These are phyloP conservation scores for Campylomormyrus tamandua DNA, from an alignment of 2,113 vertebrate species.

Conservation along the genomic window DNA sequence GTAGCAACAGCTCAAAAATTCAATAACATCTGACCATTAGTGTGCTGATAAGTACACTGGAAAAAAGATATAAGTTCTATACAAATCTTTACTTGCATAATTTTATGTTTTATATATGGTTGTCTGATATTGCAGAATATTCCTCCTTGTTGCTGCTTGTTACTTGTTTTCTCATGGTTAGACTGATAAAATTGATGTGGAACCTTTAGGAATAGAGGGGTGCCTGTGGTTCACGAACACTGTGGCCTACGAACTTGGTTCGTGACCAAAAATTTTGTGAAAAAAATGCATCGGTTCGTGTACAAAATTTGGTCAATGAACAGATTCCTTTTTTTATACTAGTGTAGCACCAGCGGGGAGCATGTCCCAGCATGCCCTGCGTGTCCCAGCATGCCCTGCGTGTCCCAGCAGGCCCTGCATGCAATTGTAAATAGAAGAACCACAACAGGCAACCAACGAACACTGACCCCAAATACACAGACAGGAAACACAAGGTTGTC, in stretches of 20 bases:
- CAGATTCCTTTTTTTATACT: background rate
- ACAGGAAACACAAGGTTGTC: too few species aligned
- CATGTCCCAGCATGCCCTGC: too few species aligned
- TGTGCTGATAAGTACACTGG: background rate
- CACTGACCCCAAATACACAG: too few species aligned
- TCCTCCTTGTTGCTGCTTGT: background rate
- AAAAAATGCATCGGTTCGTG: too few species aligned
- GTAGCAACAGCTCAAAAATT: background rate
- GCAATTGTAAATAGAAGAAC: too few species aligned
- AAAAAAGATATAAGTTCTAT: background rate
- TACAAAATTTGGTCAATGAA: too few species aligned
- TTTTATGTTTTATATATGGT: background rate
- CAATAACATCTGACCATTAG: background rate
- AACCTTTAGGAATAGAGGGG: background rate
- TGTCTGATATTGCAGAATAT: slow-evolving; percentile 47
- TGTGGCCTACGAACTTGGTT: too few species aligned
- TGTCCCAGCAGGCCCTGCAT: too few species aligned
- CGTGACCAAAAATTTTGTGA: too few species aligned
- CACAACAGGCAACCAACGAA: too few species aligned
- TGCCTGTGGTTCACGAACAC: too few species aligned
- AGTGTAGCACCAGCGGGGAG: background rate
- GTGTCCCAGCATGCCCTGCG: too few species aligned
- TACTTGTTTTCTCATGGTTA: background rate
- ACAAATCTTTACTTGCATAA: background rate
- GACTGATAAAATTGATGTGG: background rate